phyloP scores from a whole-genome alignment of 2,797 vertebrate species.

The Sebastes nivosus region DNA sequence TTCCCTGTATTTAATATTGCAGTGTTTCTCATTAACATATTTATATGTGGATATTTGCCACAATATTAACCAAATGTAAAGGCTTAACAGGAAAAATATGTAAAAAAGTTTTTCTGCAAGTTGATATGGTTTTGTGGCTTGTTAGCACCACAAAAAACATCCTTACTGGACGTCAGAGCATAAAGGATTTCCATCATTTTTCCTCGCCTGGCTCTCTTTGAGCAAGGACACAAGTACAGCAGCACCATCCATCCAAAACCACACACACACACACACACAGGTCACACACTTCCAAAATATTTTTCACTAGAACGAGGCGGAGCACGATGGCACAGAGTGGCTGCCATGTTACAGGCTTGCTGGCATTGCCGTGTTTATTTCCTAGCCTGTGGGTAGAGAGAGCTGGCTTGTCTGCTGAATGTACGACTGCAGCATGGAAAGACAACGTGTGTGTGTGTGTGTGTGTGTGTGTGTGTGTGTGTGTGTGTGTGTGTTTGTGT shows the following conservation, averaged over 20 bases:
- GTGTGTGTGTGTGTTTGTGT: background rate
- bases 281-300: constrained; percentile 7
- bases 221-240: constrained; percentile 1
- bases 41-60: background rate
- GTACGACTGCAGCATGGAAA: constrained; percentile 56
- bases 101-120: background rate
- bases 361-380: constrained; percentile 63
- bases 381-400: constrained; percentile 47
- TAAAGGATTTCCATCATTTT: background rate
- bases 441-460: constrained; percentile 3
- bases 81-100: background rate
- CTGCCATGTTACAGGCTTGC: constrained; percentile 34
- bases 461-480: background rate
- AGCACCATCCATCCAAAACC: background rate
- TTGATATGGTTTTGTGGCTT: background rate
- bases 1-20: background rate
- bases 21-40: background rate
- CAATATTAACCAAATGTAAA: background rate
- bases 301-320: constrained; percentile 35
- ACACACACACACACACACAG: background rate
- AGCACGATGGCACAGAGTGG: constrained; percentile 21
- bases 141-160: background rate
- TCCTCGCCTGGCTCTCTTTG: background rate
- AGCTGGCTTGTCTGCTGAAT: constrained; percentile 39
- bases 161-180: background rate